phyloP scores from a whole-genome alignment of 2,888 invertebrate genomes.

The Pyrrhosoma nymphula region DNA sequence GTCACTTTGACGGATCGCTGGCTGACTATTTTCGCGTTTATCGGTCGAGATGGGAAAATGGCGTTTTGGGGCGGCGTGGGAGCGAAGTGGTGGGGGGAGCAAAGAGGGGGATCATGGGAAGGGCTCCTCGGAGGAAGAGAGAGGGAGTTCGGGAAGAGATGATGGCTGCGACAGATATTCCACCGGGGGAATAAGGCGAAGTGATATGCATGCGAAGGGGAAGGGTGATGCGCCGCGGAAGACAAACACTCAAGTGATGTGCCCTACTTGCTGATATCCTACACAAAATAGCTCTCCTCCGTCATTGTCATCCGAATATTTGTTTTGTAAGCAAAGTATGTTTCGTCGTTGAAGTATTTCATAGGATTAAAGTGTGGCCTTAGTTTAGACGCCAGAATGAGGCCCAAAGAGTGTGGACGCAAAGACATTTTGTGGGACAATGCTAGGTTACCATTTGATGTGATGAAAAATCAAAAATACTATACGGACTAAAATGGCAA shows the following conservation, averaged over 20 bases:
- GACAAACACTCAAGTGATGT: neutral
- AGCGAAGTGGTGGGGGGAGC: neutral
- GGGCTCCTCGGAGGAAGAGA: no score
- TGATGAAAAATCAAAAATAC: no score
- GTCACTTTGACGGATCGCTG: conserved; percentile 67
- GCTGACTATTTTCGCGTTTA: conserved; percentile 60
- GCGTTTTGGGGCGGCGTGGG: neutral
- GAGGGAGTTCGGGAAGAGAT: neutral
- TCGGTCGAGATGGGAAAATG: conserved; percentile 40
- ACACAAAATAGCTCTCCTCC: no score
- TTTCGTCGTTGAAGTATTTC: no score
- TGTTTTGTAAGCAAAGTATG: no score
- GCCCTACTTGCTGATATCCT: neutral
- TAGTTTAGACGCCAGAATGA: no score
- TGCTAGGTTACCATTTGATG: no score
- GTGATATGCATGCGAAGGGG: neutral
- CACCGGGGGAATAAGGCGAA: neutral
- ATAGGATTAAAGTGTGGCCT: no score
- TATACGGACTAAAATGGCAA: no score
- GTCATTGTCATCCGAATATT: no score
- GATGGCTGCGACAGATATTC: conserved; percentile 11
- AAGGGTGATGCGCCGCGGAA: neutral
- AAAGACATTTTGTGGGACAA: no score
- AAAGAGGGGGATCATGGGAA: neutral
- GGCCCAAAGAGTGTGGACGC: no score